Base-by-base conservation (phyloP, 2,797 vertebrate species). In the Botia almorhae region DNA sequence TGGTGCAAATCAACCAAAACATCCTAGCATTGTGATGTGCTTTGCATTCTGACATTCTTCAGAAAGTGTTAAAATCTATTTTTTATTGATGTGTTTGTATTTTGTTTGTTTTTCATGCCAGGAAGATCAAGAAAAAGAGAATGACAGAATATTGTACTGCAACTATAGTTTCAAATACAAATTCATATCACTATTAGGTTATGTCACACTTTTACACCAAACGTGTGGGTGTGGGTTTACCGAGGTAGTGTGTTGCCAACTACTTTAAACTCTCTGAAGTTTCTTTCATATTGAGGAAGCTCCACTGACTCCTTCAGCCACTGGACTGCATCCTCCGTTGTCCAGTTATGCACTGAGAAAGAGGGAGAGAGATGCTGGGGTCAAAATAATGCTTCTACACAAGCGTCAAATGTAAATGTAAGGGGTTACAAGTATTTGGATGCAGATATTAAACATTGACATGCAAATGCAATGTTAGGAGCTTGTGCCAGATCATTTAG, bases 111-210 rank as follows among this genome's bases (percentile, higher is more conserved):
- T 90, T 92, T 78, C 86, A 99, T 97, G 97, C 98, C 84, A 97
- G 99, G 91, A 99, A 98, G 90, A 99, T 99, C 73, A 99, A 99
- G 89, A 99, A 99, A 94, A 99, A 99, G 90, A 91, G 98, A 88
- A 92, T 26, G 58, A 26, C 21, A 14, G 19, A 16, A 11, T n/a
- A 17, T 14, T 8, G 13, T 69, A 51, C 26, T n/a, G 8, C 7
- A 46, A 46, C 43, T 46, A 46, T 23, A 4, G 12, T 50, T 51
- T 26, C 21, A 26, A 29, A 21, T 19, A 13, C 33, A 71, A 51
- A 55, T 55, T 71, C 17, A 36, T 14, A 36, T 39, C 61, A 51
- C 60, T 65, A 1, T 64, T 21, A 65, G n/a, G 29, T 58, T 69
- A 7, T 48, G 17, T 48, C 7, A 74, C 16, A 74, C 36, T 55